These are phyloP conservation scores for Ips nitidus DNA, from an alignment of 1,140 invertebrate genomes.

Conservation along the genomic window DNA sequence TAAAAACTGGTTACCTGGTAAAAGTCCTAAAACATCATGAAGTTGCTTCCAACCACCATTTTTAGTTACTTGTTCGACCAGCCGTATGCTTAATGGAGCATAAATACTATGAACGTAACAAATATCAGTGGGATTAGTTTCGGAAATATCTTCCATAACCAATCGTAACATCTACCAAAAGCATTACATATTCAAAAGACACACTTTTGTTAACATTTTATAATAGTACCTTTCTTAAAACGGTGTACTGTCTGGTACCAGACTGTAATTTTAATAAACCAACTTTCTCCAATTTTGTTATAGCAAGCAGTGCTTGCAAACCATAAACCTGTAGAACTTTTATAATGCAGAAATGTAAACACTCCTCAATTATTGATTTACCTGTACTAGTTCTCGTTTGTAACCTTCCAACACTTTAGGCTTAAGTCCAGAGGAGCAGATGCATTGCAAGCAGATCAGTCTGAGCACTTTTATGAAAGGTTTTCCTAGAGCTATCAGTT, in stretches of 20 bases:
- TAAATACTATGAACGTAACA: constrained; percentile 93
- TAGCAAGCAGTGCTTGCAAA: constrained; percentile 77
- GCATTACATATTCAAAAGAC: constrained; percentile 14
- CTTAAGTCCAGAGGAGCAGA: constrained; percentile 86
- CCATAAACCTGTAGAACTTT: constrained; percentile 72
- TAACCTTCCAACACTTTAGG: constrained; percentile 89
- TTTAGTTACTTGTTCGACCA: constrained; percentile 82
- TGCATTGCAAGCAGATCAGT: constrained; percentile 86
- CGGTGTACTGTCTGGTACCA: constrained; percentile 67
- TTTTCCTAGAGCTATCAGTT: constrained; percentile 82
- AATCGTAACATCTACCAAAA: constrained; percentile 68
- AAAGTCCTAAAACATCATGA: constrained; percentile 61
- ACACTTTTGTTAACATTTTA: constrained; percentile 42
- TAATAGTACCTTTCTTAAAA: constrained; percentile 65
- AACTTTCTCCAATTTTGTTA: constrained; percentile 87
- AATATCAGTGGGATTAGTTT: constrained; percentile 84
- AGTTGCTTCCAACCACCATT: constrained; percentile 77
- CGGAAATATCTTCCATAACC: constrained; percentile 84
- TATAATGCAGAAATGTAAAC: not conserved
- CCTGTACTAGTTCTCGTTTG: constrained; percentile 84
- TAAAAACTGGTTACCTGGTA: constrained; percentile 50
- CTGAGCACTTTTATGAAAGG: constrained; percentile 81
- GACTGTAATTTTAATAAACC: constrained; percentile 77
- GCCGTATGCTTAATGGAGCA: constrained; percentile 87
- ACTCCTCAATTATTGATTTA: constrained; percentile 2